Base-by-base conservation (phyloP, 2,888 invertebrate genomes). In the Ernsta delagoae region DNA sequence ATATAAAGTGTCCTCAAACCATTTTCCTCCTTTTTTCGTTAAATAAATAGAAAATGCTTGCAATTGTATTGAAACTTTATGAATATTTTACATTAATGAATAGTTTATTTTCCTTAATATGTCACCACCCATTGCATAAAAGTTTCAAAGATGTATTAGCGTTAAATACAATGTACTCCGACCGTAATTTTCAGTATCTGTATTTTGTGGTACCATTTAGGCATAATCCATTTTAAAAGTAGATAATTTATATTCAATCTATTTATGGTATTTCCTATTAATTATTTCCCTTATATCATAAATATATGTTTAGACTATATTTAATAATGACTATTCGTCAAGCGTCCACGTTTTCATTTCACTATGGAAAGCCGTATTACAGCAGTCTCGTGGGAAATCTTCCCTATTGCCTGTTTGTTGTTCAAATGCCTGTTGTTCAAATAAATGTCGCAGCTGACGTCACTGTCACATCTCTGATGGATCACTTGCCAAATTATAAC, bases 361-460 rank as follows among this genome's bases (percentile, higher is more conserved):
- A 59, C 78, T 83, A 83, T 87, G 81, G 79, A 85, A 87, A 86
- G 81, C 84, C 82, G 85, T 88, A 87, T 88, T 87, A 83, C 86
- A 84, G 79, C 75, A 80, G 80, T 81, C 90, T 82, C 87, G 5
- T 69, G 90, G 90, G 90, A 90, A 90, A 90, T 90, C 83, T 84
- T 77, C 82, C 83, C 82, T 87, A 90, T 90, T 85, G 88, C 87
- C 83, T 79, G 86, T 88, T 88, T 88, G 84, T 90, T 84, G 85
- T 83, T 83, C 81, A 84, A 84, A 84, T 86, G 86, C 84, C 84
- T 80, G 82, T 79, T 81, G 80, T 78, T 76, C 77, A 77, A 80
- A 83, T 80, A 79, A 81, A 79, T 81, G 82, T 83, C 80, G 80
- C 76, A 75, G 75, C 75, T 81, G 77, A 77, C 84, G 78, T 82